phyloP scores from a whole-genome alignment of 2,888 invertebrate species.

The Orthosia incerta region DNA sequence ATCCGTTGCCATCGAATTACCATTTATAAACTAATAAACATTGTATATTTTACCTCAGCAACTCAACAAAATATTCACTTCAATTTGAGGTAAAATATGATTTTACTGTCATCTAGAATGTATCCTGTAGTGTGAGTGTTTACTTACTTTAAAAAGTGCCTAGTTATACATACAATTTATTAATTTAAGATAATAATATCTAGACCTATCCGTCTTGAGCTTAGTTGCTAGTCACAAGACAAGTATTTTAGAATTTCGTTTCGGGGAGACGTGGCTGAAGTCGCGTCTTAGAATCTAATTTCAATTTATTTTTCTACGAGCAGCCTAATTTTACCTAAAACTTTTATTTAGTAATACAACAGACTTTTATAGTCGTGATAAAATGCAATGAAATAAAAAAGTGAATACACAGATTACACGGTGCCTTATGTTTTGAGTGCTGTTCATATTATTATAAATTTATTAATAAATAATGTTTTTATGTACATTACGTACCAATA shows the following conservation, averaged over 20 bases:
- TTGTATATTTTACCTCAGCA: not conserved
- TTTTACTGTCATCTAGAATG: slow-evolving; percentile 23
- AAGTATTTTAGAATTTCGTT: slow-evolving; percentile 90
- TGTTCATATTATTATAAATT: slow-evolving; percentile 51
- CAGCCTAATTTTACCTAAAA: slow-evolving; percentile 67
- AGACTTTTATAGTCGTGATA: slow-evolving; percentile 43
- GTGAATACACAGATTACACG: slow-evolving; percentile 73
- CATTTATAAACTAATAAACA: slow-evolving; percentile 20
- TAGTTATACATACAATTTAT: slow-evolving; percentile 53
- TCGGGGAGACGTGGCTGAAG: slow-evolving; percentile 79
- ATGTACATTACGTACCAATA: slow-evolving; percentile 59
- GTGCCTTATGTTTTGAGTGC: slow-evolving; percentile 68
- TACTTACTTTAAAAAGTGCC: slow-evolving; percentile 58
- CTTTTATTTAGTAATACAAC: slow-evolving; percentile 33
- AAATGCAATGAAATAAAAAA: slow-evolving; percentile 71
- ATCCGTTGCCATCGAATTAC: not conserved
- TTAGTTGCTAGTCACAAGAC: slow-evolving; percentile 82
- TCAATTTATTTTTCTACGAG: slow-evolving; percentile 74
- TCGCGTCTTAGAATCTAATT: slow-evolving; percentile 75
- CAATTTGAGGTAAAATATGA: slow-evolving; percentile 23
- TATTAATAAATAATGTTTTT: slow-evolving; percentile 61
- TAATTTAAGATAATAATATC: slow-evolving; percentile 52
- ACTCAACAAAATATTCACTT: slow-evolving; percentile 19
- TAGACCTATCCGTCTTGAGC: slow-evolving; percentile 73
- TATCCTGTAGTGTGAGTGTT: slow-evolving; percentile 14